These are phyloP conservation scores for Sipha maydis DNA, from an alignment of 2,888 invertebrate species.

Conservation along the genomic window DNA sequence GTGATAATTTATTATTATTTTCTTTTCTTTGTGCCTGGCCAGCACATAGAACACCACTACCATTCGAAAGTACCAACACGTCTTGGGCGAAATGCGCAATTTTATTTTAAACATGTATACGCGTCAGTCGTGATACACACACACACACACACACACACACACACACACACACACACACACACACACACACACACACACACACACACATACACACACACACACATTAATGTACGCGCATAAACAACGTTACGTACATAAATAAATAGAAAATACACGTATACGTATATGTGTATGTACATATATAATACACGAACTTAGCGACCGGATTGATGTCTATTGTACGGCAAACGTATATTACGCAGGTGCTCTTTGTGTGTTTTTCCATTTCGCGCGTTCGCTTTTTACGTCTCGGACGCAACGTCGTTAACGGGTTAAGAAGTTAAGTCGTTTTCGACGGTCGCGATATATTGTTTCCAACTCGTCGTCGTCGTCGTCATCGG, in stretches of 20 bases:
- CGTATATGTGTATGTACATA: too few relatives aligned
- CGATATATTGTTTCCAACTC: neutral
- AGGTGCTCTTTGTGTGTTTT: neutral
- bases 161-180: too few relatives aligned
- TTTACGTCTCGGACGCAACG: neutral
- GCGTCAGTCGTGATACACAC: constrained; percentile 34
- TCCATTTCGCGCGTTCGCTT: neutral
- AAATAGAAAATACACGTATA: too few relatives aligned
- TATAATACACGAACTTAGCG: neutral
- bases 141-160: neutral
- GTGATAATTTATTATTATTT: constrained; percentile 53
- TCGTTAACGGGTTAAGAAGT: constrained; percentile 39
- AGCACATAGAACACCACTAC: too few relatives aligned
- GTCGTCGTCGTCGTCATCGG: neutral
- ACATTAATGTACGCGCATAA: too few relatives aligned
- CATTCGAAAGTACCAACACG: constrained; percentile 54
- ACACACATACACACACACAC: too few relatives aligned
- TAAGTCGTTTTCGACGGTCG: constrained; percentile 40
- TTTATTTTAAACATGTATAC: neutral
- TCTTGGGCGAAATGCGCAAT: neutral
- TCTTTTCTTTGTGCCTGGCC: constrained; percentile 45
- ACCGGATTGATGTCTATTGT: neutral
- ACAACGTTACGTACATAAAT: too few relatives aligned
- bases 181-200: neutral
- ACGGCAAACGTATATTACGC: neutral